Conservation (phyloP, 2,113 vertebrate genomes). For the Chaetodon trifascialis region DNA sequence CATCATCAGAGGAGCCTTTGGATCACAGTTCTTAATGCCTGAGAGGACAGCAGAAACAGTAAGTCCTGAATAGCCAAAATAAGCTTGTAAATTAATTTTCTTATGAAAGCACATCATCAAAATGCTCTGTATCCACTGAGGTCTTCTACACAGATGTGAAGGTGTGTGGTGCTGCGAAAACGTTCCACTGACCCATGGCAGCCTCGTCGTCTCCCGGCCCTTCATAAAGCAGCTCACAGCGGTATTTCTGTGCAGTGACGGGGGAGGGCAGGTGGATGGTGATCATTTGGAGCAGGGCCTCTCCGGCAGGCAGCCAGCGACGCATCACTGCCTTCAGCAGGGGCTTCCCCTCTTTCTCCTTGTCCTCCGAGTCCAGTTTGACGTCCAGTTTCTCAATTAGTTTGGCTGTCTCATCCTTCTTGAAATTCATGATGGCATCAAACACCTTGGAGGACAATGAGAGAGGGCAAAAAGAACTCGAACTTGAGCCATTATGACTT, state of each 20-base stretch:
- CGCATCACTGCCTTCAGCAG: conserved; percentile 97
- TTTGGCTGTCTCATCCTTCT: conserved; percentile 92
- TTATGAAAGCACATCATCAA: neutral
- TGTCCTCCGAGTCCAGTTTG: conserved; percentile 92
- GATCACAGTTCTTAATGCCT: conserved; percentile 97
- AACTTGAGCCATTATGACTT: neutral
- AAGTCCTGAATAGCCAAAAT: neutral
- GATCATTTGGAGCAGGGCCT: conserved; percentile 97
- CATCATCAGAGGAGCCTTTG: conserved; percentile 96
- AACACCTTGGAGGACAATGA: conserved; percentile 86
- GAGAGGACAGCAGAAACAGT: conserved; percentile 10
- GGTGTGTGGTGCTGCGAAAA: neutral
- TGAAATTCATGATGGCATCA: conserved; percentile 95
- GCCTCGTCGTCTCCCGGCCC: conserved; percentile 95
- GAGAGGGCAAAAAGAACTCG: neutral
- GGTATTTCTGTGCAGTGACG: conserved; percentile 95
- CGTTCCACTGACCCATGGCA: conserved; percentile 89
- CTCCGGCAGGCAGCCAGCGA: conserved; percentile 95
- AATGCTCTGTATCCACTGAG: neutral
- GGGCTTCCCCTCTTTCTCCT: conserved; percentile 94
- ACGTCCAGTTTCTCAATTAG: conserved; percentile 94
- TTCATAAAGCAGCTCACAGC: conserved; percentile 96
- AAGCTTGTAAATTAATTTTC: neutral
- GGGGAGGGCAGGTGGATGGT: conserved; percentile 97
- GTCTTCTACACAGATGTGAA: neutral